Base-by-base conservation (phyloP, 2,888 invertebrate genomes). In the Leptopilina syphax region DNA sequence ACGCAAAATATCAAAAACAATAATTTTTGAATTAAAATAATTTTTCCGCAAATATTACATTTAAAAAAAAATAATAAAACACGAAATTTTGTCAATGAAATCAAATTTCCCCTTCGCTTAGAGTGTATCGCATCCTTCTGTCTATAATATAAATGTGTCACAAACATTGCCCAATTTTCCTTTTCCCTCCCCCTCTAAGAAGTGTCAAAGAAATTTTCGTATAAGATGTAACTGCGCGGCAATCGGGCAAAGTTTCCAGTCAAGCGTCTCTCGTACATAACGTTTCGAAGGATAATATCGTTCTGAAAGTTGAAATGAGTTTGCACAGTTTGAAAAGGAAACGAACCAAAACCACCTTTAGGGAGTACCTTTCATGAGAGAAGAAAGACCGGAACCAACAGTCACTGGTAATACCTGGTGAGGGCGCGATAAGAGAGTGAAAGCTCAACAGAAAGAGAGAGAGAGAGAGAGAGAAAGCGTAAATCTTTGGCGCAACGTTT, bases 401-500 rank as follows among this genome's bases (percentile, higher is more conserved):
- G 50, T 70, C 50, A 54, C 68, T 70, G 13, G 68, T 70, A 63
- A 63, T 70, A 70, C 68, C 68, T 70, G 27, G 47, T 24, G 68
- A 70, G 27, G 70, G 41, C 66, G 66, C 80, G 80, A 80, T 77
- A 80, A 78, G 80, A 65, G 78, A 78, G 34, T 34, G 34, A 34
- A 34, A 34, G 34, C 34, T 34, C 34, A 34, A 34, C 34, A 34
- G 34, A 34, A 54, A 78, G 24, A 76, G 66, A 76, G 73, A 44
- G 44, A 44, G 44, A 44, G 44, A 78, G 80, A 68, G 78, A 78
- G 65, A 78, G 24, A 76, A 67, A 68, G 73, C 70, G 78, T 65
- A 65, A 80, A 80, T 80, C 78, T 80, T 78, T 54, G 78, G 78
- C 34, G 76, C 70, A 73, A 47, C 66, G 54, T 50, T 50, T 50